Evolutionary conservation across 2,113 vertebrate genomes (phyloP), one percentile per base, ranked within the genome.

Genomic region (Solea senegalensis): DNA sequence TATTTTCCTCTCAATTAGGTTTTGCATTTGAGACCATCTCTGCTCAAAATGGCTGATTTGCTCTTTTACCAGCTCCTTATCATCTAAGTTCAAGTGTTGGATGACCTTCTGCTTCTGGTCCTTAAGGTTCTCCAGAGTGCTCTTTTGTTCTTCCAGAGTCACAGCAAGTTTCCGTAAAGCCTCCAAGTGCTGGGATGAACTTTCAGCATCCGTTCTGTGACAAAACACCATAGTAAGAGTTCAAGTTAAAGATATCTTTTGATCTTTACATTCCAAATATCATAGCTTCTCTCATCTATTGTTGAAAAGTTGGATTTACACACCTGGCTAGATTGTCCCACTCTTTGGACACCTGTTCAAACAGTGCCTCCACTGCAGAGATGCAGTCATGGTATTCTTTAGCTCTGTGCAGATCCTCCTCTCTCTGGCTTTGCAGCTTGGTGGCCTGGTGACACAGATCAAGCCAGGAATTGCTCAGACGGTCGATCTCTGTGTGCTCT

Each of bases 301-400:
- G 26, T 6, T 40, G 43, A 43, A 41, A 15, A 52, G 15, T n/a
- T 50, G 50, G 5, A 40, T 14, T 13, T 21, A 4, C 44, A 51
- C 10, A 97, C 98, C 97, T 98, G 87, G 96, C 96, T 76, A 99
- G 85, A 79, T 95, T 96, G 90, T 98, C 97, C 97, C 97, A 99
- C 76, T 98, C 96, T 60, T 95, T 96, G 52, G 95, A 97, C 86
- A 97, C 95, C 52, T 95, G 95, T 85, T 97, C 96, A 69, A 99
- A 95, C 80, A 97, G 93, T 34, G 77, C 88, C 85, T 99, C 96
- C 16, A 96, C 93, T 0, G 94, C 85, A 41, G 88, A 90, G 70
- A 98, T 93, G 2, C 91, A 88, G 68, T 95, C 91, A 0, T 98
- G 97, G 85, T 98, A 98, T 70, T 95, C 94, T 28, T 80, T 89